Conservation (phyloP, 2,113 vertebrate genomes). For the Tetrax tetrax region DNA sequence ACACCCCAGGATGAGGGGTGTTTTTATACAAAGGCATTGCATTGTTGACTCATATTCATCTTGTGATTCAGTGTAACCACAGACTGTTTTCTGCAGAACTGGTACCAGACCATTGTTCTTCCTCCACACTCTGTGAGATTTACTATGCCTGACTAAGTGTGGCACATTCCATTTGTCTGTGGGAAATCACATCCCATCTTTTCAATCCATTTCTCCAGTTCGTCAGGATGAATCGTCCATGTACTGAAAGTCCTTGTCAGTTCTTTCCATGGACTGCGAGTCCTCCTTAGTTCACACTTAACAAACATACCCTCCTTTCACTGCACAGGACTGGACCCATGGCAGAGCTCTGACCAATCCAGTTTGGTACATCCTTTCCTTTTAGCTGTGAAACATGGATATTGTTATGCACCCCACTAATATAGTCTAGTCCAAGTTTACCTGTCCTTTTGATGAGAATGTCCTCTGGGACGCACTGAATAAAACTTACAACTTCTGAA, state of each 20-base stretch:
- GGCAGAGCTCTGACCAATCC: neutral
- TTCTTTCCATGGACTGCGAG: neutral
- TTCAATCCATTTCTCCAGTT: neutral
- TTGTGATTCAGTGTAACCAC: neutral
- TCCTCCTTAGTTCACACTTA: neutral
- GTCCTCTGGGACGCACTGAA: neutral
- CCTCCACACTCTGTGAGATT: neutral
- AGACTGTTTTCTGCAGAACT: neutral
- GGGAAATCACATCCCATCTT: neutral
- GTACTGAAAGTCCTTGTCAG: neutral
- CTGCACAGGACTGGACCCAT: neutral
- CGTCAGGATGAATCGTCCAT: neutral
- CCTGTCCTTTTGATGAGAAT: neutral
- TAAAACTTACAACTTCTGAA: neutral
- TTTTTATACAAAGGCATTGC: fast-evolving
- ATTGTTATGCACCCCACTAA: neutral
- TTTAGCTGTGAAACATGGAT: neutral
- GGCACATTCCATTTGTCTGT: neutral
- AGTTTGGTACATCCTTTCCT: neutral
- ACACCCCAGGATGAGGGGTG: neutral
- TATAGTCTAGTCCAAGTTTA: neutral
- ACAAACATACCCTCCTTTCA: neutral
- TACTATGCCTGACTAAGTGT: neutral
- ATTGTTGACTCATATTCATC: neutral
- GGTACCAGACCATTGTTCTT: neutral